Percentiles rank a stretch among this genome's conserved stretches.
These are phyloP conservation scores for Spea hammondii DNA, from an alignment of 2,797 vertebrate species.

Conservation along the genomic window DNA sequence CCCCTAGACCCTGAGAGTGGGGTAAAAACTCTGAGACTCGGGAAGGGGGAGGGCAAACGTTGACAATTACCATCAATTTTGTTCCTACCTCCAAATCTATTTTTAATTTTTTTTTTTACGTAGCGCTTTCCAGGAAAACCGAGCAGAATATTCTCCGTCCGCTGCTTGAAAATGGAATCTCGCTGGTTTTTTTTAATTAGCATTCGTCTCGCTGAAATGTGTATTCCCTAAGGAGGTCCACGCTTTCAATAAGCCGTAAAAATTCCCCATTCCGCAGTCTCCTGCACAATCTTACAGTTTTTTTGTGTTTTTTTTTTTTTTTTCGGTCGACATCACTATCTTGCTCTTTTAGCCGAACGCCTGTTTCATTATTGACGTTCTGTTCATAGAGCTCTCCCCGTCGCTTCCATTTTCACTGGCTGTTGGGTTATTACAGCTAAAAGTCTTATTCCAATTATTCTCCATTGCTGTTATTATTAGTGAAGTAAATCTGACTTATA, in stretches of 20 bases:
- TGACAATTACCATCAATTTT: too few relatives aligned
- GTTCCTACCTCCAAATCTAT: too few relatives aligned
- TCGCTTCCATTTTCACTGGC: too few relatives aligned
- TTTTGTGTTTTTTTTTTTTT: neutral
- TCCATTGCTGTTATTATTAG: too few relatives aligned
- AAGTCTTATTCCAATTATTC: too few relatives aligned
- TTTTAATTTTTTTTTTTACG: too few relatives aligned
- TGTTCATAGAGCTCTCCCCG: neutral
- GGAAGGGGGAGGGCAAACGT: too few relatives aligned
- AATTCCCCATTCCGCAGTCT: slow-evolving; percentile 16
- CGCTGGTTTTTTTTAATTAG: slow-evolving; percentile 32
- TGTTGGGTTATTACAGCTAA: too few relatives aligned
- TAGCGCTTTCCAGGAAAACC: neutral
- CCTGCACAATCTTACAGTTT: slow-evolving; percentile 29
- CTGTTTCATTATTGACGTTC: slow-evolving; percentile 25
- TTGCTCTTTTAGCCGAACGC: slow-evolving; percentile 19
- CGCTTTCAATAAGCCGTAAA: slow-evolving; percentile 33
- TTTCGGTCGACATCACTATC: neutral
- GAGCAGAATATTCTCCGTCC: neutral
- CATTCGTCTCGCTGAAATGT: slow-evolving; percentile 26
- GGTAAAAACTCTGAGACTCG: too few relatives aligned
- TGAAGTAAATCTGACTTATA: too few relatives aligned
- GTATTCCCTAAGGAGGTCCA: slow-evolving; percentile 17
- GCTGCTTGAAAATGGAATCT: slow-evolving; percentile 18
- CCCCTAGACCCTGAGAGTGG: too few relatives aligned